Evolutionary conservation across 53 echinoderm and acorn worm species (phyloP).

Genomic region (Hippasteria phrygiana): DNA sequence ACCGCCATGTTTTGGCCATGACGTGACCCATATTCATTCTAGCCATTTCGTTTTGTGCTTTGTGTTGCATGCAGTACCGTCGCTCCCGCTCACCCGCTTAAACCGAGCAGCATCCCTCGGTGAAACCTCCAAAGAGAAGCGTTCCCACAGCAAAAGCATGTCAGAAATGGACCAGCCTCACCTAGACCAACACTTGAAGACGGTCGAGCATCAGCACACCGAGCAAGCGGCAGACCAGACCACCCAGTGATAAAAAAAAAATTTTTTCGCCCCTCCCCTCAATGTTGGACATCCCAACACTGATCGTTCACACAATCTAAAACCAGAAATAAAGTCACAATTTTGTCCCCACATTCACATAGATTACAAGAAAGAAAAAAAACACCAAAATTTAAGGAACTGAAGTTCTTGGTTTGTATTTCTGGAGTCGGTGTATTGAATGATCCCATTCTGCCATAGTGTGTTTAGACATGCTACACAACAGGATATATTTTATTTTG

Average conservation of each 20-base stretch:
- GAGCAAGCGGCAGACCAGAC: neutral
- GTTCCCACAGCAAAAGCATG: constrained; percentile 76
- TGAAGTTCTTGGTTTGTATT: neutral
- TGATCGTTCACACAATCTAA: neutral
- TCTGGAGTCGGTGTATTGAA: neutral
- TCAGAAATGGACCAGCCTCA: constrained; percentile 82
- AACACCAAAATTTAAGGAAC: neutral
- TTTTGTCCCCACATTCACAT: constrained; percentile 24
- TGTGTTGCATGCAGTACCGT: constrained; percentile 69
- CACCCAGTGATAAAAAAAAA: constrained; percentile 11
- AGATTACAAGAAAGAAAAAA: neutral
- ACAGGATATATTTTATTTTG: neutral
- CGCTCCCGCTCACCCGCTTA: constrained; percentile 72
- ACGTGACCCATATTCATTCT: neutral
- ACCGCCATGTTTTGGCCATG: neutral
- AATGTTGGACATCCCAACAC: neutral
- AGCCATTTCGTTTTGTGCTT: constrained; percentile 36
- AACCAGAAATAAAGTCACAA: neutral
- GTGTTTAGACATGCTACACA: neutral
- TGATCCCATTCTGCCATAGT: neutral
- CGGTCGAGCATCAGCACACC: neutral
- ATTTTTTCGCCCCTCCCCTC: too few relatives aligned
- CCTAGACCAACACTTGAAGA: constrained; percentile 43
- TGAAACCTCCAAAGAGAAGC: constrained; percentile 78
- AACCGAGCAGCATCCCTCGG: constrained; percentile 85